Evolutionary conservation across 64 coral and sea anemone genomes (phyloP).

Genomic region (Pocillopora damicornis): DNA sequence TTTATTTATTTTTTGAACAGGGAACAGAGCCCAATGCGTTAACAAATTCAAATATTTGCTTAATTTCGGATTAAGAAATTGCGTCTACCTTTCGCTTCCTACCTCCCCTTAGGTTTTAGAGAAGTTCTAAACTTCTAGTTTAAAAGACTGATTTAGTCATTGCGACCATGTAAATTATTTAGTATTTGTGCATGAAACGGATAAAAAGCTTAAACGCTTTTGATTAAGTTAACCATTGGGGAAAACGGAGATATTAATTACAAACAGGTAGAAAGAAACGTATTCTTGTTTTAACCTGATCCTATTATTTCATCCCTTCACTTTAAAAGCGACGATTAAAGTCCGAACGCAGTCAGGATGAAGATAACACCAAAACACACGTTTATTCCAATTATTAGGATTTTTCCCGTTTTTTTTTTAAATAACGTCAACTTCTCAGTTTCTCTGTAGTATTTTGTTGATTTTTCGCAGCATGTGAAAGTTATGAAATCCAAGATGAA

Average conservation of each 20-base stretch:
- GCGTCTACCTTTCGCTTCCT: background rate
- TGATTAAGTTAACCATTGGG: background rate
- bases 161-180: background rate
- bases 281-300: background rate
- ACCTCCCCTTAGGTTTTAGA: too few relatives aligned
- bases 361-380: background rate
- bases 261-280: background rate
- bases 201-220: background rate
- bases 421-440: background rate
- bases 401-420: background rate
- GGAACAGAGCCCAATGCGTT: background rate
- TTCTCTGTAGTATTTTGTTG: background rate
- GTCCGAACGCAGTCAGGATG: background rate
- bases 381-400: background rate
- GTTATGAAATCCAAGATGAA: background rate
- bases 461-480: background rate
- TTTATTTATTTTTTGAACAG: background rate
- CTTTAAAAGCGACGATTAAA: background rate
- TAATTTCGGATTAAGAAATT: background rate
- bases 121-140: too few relatives aligned
- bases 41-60: background rate
- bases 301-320: background rate
- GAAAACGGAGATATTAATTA: background rate
- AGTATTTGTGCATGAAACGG: background rate
- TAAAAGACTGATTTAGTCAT: too few relatives aligned